A percentile compares a stretch with the other conserved stretches of the same genome.
Evolutionary conservation across 2,113 vertebrate genomes (phyloP).

Genomic region (Seriola dumerili): DNA sequence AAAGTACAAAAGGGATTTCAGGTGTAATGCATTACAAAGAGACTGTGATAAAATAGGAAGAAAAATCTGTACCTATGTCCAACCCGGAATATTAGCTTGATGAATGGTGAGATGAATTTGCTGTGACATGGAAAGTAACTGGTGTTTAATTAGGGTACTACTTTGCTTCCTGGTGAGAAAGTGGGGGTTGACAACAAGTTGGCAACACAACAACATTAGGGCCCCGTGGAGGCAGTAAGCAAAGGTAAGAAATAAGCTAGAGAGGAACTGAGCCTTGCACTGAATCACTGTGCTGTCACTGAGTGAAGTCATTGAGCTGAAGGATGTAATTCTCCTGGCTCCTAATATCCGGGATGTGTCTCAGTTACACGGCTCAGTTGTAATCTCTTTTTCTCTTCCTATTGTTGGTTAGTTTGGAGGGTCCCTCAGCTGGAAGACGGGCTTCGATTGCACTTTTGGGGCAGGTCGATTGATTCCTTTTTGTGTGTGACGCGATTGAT

Average conservation of each 20-base stretch:
- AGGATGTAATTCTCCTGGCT: constrained; percentile 49
- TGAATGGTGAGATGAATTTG: constrained; percentile 13
- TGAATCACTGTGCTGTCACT: constrained; percentile 34
- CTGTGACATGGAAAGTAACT: constrained; percentile 23
- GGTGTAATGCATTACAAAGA: background rate
- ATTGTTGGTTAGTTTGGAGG: constrained; percentile 20
- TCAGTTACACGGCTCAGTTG: constrained; percentile 29
- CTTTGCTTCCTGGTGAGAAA: constrained; percentile 29
- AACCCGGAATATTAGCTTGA: constrained; percentile 24
- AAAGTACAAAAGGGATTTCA: background rate
- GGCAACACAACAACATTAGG: constrained; percentile 25
- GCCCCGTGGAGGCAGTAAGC: constrained; percentile 36
- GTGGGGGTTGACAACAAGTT: constrained; percentile 32
- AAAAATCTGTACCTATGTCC: background rate
- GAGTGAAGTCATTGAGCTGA: constrained; percentile 46
- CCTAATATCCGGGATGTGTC: constrained; percentile 41
- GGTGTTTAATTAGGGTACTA: constrained; percentile 45
- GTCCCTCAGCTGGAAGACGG: background rate
- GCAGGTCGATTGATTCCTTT: background rate
- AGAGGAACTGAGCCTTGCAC: constrained; percentile 8
- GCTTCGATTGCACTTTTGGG: constrained; percentile 12
- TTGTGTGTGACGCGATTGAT: constrained; percentile 28
- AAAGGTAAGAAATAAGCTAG: constrained; percentile 26
- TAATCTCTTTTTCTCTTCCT: constrained; percentile 10
- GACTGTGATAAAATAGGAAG: background rate